phyloP scores from a whole-genome alignment of 2,113 vertebrate genomes.

The Cinclus mexicanus region DNA sequence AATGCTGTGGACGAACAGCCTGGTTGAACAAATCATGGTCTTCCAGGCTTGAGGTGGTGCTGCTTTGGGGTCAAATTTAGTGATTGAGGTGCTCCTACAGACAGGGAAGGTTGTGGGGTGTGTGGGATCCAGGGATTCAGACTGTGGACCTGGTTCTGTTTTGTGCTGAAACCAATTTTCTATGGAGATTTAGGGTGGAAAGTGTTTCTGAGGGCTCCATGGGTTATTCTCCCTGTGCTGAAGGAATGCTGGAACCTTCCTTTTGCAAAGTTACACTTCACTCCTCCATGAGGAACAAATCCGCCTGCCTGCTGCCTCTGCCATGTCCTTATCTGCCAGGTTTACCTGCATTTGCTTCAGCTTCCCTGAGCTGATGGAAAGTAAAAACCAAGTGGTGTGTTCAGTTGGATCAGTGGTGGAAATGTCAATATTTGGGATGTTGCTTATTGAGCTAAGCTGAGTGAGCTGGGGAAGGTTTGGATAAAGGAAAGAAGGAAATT shows the following conservation, averaged over 20 bases:
- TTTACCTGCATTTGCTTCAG: not conserved
- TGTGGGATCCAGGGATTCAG: not conserved
- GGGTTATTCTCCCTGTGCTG: not conserved
- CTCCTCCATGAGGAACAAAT: not conserved
- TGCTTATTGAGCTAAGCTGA: not conserved
- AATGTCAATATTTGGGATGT: not conserved
- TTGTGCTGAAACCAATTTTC: not conserved
- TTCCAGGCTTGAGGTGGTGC: not conserved
- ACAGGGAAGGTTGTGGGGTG: not conserved
- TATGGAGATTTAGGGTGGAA: not conserved
- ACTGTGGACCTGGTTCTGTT: not conserved
- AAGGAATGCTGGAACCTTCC: not conserved
- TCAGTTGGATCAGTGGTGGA: not conserved
- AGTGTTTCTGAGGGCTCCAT: rapidly evolving
- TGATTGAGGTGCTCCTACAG: rapidly evolving
- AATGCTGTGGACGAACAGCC: rapidly evolving
- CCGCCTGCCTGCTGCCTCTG: not conserved
- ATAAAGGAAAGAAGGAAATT: not conserved
- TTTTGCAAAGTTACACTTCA: not conserved
- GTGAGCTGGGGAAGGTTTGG: not conserved
- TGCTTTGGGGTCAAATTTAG: not conserved
- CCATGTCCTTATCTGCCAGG: not conserved
- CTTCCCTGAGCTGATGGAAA: not conserved
- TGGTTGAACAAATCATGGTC: rapidly evolving
- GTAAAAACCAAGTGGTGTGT: not conserved